Percentiles rank a stretch among this genome's conserved stretches.
phyloP scores from a whole-genome alignment of 2,113 vertebrate species.

The Alligator sinensis region DNA sequence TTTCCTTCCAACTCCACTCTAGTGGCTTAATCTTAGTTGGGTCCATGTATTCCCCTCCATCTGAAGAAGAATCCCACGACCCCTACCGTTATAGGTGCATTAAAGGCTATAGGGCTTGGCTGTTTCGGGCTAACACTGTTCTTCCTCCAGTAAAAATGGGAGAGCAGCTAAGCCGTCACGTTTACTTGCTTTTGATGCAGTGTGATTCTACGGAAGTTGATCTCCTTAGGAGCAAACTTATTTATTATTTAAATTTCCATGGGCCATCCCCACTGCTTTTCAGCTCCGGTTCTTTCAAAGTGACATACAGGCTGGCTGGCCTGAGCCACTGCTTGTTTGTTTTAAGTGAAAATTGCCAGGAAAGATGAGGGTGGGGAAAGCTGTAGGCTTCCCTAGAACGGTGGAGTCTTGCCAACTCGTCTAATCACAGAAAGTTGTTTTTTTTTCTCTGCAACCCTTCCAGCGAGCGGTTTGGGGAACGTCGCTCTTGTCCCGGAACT shows the following conservation, averaged over 20 bases:
- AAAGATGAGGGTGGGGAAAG: neutral
- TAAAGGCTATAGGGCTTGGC: neutral
- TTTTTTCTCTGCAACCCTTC: neutral
- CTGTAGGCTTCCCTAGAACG: neutral
- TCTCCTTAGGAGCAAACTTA: neutral
- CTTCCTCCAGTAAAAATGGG: neutral
- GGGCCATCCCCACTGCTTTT: neutral
- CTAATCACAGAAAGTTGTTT: neutral
- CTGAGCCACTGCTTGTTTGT: neutral
- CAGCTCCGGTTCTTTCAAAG: neutral
- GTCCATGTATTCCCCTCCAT: neutral
- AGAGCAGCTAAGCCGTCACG: neutral
- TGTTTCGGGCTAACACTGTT: neutral
- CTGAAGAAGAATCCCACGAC: no score
- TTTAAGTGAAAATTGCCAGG: neutral
- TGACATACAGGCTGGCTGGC: neutral
- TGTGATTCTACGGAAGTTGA: neutral
- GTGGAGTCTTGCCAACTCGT: neutral
- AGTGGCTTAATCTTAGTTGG: neutral
- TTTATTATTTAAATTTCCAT: neutral
- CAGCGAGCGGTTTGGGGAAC: neutral
- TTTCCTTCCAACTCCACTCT: neutral
- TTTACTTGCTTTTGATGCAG: accelerated
- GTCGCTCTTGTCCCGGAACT: neutral
- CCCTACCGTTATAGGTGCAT: no score